Base-by-base conservation (phyloP, 1,140 invertebrate species). In the Tribolium madens region DNA sequence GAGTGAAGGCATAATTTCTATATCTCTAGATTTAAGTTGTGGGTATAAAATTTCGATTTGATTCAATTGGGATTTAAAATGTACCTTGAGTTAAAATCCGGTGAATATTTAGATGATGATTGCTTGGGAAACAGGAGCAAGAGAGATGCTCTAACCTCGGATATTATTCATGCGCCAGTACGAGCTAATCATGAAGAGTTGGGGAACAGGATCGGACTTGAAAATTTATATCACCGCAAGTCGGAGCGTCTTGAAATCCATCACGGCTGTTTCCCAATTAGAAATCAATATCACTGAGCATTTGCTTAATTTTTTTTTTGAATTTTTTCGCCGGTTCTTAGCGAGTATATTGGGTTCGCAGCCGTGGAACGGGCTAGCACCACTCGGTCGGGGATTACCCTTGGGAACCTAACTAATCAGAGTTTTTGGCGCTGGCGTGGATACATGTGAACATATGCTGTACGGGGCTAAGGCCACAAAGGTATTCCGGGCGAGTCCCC, bases 371-470 rank as follows among this genome's bases (percentile, higher is more conserved):
- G 76, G 48, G 76, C 76, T 71, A 79, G 76, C 76, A 78, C 78
- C 81, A 80, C 70, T 80, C 79, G 78, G 57, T 36, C 75, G 78
- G 76, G 78, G 79, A 79, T 80, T 78, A 80, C 81, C 80, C 81
- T 72, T 13, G 82, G 80, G 82, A 82, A 76, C 79, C 76, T 79
- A 83, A 83, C 81, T 83, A 83, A 83, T 83, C 82, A 83, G 82
- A 83, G 81, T 83, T 83, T 83, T 83, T 83, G 82, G 82, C 82
- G 82, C 82, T 79, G 77, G 76, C 76, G 71, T 53, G 76, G 72
- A 78, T 78, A 74, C 76, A 78, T 78, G 48, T 74, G 71, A 73
- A 77, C 76, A 75, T 75, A 73, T 60, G 76, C 81, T 78, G 76
- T 72, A 70, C 75, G 36, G 72, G 47, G 68, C 69, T 57, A 18